Conservation (phyloP, 2,888 invertebrate genomes). For the Boloria selene region DNA sequence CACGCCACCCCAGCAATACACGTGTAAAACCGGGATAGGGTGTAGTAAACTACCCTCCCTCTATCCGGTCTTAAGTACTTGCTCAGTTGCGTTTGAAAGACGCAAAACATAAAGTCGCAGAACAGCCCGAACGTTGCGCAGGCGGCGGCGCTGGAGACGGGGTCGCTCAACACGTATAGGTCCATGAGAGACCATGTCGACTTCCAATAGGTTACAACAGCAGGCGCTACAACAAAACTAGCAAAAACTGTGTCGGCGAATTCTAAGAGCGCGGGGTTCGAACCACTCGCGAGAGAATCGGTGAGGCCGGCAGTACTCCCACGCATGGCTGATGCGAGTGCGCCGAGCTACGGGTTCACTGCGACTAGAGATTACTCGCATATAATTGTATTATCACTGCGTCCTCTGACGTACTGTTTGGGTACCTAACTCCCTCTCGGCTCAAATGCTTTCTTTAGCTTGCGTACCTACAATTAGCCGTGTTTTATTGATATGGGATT, state of each 20-base stretch:
- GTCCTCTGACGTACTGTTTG: slow-evolving; percentile 54
- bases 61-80: slow-evolving; percentile 84
- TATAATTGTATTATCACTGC: slow-evolving; percentile 74
- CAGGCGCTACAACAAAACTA: slow-evolving; percentile 88
- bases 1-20: slow-evolving; percentile 89
- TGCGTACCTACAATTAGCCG: slow-evolving; percentile 11
- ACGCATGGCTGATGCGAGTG: slow-evolving; percentile 81
- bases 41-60: slow-evolving; percentile 86
- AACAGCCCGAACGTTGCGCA: slow-evolving; percentile 87
- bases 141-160: slow-evolving; percentile 83
- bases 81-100: slow-evolving; percentile 84
- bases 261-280: slow-evolving; percentile 82
- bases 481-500: neutral
- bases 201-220: slow-evolving; percentile 93
- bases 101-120: slow-evolving; percentile 86
- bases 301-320: slow-evolving; percentile 86
- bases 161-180: slow-evolving; percentile 84
- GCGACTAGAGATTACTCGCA: slow-evolving; percentile 60
- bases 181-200: slow-evolving; percentile 92
- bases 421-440: slow-evolving; percentile 41
- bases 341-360: slow-evolving; percentile 53
- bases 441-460: slow-evolving; percentile 43
- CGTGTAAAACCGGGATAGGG: slow-evolving; percentile 88
- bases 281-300: slow-evolving; percentile 82
- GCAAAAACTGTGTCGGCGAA: slow-evolving; percentile 88